Conservation (phyloP, 2,113 vertebrate genomes). For the Trichomycterus rosablanca region DNA sequence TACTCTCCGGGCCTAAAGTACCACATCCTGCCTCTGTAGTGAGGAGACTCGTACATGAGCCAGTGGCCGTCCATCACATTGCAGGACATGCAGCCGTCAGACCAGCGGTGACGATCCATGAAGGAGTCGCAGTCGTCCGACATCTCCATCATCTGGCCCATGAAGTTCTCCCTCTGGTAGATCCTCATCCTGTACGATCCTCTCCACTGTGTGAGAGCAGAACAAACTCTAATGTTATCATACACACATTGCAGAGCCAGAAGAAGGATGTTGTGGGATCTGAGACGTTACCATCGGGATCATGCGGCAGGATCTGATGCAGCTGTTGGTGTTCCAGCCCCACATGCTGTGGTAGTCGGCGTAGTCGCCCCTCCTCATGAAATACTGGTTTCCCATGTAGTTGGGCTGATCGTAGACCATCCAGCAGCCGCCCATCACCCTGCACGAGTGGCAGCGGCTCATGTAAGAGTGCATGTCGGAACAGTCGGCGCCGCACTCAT, state of each 20-base stretch:
- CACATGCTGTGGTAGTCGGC: slow-evolving; percentile 1
- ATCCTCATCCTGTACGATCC: slow-evolving; percentile 27
- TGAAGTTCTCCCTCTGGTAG: slow-evolving; percentile 27
- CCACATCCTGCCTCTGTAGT: slow-evolving; percentile 47
- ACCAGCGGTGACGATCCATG: slow-evolving; percentile 29
- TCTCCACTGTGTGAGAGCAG: slow-evolving; percentile 11
- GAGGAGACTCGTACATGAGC: slow-evolving; percentile 50
- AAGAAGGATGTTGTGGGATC: neutral
- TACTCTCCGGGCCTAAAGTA: slow-evolving; percentile 52
- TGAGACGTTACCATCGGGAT: neutral
- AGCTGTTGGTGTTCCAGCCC: slow-evolving; percentile 4
- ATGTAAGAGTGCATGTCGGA: slow-evolving; percentile 5
- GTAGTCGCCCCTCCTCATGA: neutral
- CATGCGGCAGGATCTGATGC: slow-evolving; percentile 2
- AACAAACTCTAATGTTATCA: neutral
- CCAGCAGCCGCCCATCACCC: neutral
- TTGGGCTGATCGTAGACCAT: neutral
- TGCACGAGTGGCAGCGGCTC: neutral
- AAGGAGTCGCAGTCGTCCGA: slow-evolving; percentile 27
- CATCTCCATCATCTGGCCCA: slow-evolving; percentile 20
- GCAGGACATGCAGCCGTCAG: slow-evolving; percentile 43
- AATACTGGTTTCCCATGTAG: neutral
- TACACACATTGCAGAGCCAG: neutral
- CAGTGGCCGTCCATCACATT: slow-evolving; percentile 56
- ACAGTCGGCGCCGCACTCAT: slow-evolving; percentile 14